phyloP scores from a whole-genome alignment of 2,113 vertebrate species.

The Murina feae region DNA sequence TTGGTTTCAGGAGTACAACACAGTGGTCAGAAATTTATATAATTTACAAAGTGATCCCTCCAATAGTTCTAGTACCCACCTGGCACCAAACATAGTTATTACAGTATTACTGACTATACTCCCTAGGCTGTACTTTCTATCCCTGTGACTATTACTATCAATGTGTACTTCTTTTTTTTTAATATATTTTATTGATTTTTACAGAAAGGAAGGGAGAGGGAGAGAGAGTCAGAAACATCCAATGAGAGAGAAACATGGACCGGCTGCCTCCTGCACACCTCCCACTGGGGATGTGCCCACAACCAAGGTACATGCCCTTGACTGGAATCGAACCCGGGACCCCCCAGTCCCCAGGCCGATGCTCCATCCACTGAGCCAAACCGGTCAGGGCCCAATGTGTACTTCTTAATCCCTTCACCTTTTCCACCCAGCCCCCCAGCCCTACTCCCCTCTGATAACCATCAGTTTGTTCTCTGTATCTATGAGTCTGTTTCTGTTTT shows the following conservation, averaged over 20 bases:
- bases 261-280: no score
- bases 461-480: not conserved
- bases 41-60: not conserved
- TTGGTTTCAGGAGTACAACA: not conserved
- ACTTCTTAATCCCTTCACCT: not conserved
- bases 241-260: no score
- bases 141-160: not conserved
- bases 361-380: no score
- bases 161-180: not conserved
- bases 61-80: not conserved
- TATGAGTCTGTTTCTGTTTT: not conserved
- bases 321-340: no score
- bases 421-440: not conserved
- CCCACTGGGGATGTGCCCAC: no score
- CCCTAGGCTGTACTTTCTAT: not conserved
- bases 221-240: no score
- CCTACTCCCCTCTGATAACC: not conserved
- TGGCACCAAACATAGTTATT: not conserved
- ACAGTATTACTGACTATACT: not conserved
- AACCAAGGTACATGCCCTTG: no score
- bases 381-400: no score
- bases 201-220: no score
- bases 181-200: no score
- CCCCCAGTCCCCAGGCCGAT: no score
- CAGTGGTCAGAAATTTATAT: not conserved